Evolutionary conservation across 2,113 vertebrate species (phyloP).

Genomic region (Fregata magnificens): DNA sequence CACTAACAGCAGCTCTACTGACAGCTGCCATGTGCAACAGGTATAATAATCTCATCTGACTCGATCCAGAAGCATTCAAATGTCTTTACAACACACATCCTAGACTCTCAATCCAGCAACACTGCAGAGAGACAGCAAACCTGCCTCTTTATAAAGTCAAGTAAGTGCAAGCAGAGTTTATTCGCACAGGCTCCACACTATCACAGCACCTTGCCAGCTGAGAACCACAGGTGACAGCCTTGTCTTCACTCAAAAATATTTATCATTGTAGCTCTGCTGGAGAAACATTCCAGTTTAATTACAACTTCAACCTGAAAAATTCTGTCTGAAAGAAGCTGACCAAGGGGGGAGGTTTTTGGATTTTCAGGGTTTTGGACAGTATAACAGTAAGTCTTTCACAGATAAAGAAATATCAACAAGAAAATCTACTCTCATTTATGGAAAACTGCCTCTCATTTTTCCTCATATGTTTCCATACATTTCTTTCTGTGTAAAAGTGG

Average conservation of each 20-base stretch:
- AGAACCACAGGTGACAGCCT: not conserved
- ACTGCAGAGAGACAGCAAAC: not conserved
- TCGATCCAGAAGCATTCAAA: not conserved
- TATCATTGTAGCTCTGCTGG: not conserved
- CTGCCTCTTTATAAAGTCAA: not conserved
- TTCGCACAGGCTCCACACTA: not conserved
- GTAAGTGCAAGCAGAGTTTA: not conserved
- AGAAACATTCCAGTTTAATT: not conserved
- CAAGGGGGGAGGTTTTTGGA: not conserved
- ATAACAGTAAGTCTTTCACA: not conserved
- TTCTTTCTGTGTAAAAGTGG: not conserved
- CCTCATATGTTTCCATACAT: not conserved
- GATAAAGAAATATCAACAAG: not conserved
- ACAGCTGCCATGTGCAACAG: not conserved
- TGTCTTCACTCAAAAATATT: not conserved
- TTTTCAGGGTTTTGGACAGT: not conserved
- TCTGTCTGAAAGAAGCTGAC: not conserved
- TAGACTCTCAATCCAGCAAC: not conserved
- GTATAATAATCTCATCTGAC: not conserved
- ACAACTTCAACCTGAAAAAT: not conserved
- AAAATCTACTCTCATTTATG: not conserved
- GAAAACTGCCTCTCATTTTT: not conserved
- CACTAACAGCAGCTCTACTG: not conserved
- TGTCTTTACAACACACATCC: not conserved
- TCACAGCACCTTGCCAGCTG: not conserved